Percentiles rank a stretch among this genome's conserved stretches.
These are phyloP conservation scores for Standfussiana lucernea DNA, from an alignment of 2,888 invertebrate genomes.

Conservation along the genomic window DNA sequence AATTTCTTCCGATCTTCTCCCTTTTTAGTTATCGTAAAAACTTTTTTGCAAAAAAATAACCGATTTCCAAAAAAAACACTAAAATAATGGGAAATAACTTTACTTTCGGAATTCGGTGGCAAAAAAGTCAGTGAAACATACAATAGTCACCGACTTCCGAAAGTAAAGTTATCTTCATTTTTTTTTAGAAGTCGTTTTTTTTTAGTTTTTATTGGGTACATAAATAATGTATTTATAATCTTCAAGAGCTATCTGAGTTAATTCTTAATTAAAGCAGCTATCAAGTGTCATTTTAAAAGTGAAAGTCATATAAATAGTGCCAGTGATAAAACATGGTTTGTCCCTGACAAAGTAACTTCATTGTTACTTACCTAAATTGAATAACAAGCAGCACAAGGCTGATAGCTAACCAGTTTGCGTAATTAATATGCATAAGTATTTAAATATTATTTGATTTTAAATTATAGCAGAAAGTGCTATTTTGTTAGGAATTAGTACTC, in stretches of 20 bases:
- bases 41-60: no score
- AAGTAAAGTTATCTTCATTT: no score
- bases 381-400: conserved; percentile 15
- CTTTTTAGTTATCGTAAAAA: no score
- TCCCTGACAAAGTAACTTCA: background rate
- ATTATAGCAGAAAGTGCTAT: conserved; percentile 1
- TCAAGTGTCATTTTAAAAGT: conserved; percentile 8
- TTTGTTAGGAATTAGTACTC: conserved; percentile 3
- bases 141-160: no score
- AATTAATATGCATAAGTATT: conserved; percentile 14
- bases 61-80: no score
- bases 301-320: conserved; percentile 13
- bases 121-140: no score
- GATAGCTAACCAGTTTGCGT: conserved; percentile 43
- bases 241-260: background rate
- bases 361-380: conserved; percentile 7
- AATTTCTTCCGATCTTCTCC: no score
- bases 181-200: no score
- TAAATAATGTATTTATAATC: background rate
- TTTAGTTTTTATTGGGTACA: no score
- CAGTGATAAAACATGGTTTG: conserved; percentile 23
- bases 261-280: background rate
- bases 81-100: no score
- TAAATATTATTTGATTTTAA: conserved; percentile 12
- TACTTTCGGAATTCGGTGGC: no score